Base-by-base conservation (phyloP, 2,888 invertebrate species). In the Dasypogon diadema region DNA sequence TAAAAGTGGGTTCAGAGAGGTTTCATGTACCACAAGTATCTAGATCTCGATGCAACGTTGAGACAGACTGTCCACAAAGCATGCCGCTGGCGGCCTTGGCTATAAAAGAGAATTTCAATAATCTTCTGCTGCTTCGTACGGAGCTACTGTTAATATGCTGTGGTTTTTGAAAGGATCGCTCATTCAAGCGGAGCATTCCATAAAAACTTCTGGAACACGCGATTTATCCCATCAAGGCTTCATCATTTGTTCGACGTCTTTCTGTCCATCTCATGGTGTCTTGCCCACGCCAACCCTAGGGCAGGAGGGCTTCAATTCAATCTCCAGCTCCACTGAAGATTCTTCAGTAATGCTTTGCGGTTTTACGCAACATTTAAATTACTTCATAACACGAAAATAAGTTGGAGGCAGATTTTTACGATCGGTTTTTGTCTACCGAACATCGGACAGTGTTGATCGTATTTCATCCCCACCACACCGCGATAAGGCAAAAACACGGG, bases 151-250 rank as follows among this genome's bases (percentile, higher is more conserved):
- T 12, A 12, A n/a, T 26, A 14, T 37, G 21, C 8, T 60, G 34
- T 12, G 60, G 37, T 60, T 37, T 58, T 60, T 60, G 10, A 18
- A 60, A 37, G 60, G 60, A 60, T 60, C 37, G 21, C 60, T 18
- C 10, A 18, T 10, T 18, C 6, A 16, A 16, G 12, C 10, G 37
- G 34, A 21, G 18, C 51, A 51, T 21, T 16, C 8, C 18, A n/a
- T n/a, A 37, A 37, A 37, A 37, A 10, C 18, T 10, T 18, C 37
- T 37, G 18, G 5, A 16, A 18, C 10, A 21, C 4, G 0, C 42
- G 21, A 60, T 42, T 60, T 60, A 60, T 34, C 12, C 60, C 42
- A 1, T 42, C 42, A 8, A 42, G n/a, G n/a, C 12, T 42, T 42
- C 12, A 12, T 42, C 42, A 42, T 42, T 42, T 42, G 12, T 42